phyloP scores from a whole-genome alignment of 2,888 invertebrate species.

The Synanthedon formicaeformis region DNA sequence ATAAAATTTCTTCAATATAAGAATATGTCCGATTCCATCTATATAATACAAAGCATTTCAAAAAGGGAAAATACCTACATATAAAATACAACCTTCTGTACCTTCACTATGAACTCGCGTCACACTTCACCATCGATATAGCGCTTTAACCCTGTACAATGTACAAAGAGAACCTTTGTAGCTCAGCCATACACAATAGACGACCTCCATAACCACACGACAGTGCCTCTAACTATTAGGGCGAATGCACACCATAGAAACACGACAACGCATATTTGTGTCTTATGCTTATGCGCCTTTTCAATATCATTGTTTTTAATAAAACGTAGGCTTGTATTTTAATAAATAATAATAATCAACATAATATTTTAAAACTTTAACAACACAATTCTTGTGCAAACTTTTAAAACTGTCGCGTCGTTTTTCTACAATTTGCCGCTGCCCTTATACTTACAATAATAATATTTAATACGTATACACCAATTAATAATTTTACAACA shows the following conservation, averaged over 20 bases:
- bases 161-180: slow-evolving; percentile 1
- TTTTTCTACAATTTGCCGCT: no score
- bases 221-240: slow-evolving; percentile 4
- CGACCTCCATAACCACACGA: slow-evolving; percentile 20
- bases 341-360: no score
- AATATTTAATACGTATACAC: slow-evolving; percentile 8
- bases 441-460: no score
- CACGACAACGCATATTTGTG: no score
- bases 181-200: slow-evolving; percentile 20
- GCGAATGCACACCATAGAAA: background rate
- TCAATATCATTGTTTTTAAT: no score
- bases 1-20: slow-evolving; percentile 69
- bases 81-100: slow-evolving; percentile 59
- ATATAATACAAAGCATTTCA: slow-evolving; percentile 66
- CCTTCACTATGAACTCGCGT: slow-evolving; percentile 25
- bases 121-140: slow-evolving; percentile 8
- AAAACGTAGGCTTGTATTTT: no score
- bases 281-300: no score
- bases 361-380: no score
- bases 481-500: slow-evolving; percentile 5
- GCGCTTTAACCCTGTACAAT: slow-evolving; percentile 13
- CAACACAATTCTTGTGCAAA: no score
- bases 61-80: slow-evolving; percentile 64
- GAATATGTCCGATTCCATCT: slow-evolving; percentile 69
- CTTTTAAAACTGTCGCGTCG: no score